phyloP scores from a whole-genome alignment of 2,113 vertebrate genomes.

The Lepisosteus oculatus region DNA sequence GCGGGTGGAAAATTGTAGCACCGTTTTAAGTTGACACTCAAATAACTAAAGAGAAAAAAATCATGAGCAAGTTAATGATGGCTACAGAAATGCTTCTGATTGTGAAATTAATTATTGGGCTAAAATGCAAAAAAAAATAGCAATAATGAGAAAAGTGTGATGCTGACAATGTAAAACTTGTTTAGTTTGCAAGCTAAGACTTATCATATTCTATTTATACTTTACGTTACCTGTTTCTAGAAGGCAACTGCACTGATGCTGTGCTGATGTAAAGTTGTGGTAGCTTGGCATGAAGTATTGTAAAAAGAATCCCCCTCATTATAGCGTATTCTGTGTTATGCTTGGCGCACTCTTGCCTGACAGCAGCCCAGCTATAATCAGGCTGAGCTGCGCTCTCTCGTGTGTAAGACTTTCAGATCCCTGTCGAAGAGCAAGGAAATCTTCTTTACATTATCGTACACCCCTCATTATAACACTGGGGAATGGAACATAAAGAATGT shows the following conservation, averaged over 20 bases:
- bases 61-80: too few relatives aligned
- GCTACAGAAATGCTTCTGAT: too few relatives aligned
- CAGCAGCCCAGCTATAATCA: constrained; percentile 8
- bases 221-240: neutral
- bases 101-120: too few relatives aligned
- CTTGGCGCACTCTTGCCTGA: neutral
- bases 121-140: too few relatives aligned
- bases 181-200: too few relatives aligned
- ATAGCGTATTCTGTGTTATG: neutral
- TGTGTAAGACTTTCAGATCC: neutral
- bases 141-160: too few relatives aligned
- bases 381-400: neutral
- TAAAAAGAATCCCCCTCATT: constrained; percentile 3
- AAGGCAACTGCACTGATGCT: neutral
- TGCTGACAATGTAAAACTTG: too few relatives aligned
- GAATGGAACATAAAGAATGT: neutral
- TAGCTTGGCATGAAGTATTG: neutral
- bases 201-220: neutral
- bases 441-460: constrained; percentile 6
- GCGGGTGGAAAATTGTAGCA: too few relatives aligned
- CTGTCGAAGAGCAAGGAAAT: neutral
- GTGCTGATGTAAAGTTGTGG: constrained; percentile 5
- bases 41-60: too few relatives aligned
- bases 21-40: too few relatives aligned
- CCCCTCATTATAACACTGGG: constrained; percentile 2